Evolutionary conservation across 2,113 vertebrate species (phyloP).

Genomic region (Petroica traversi): DNA sequence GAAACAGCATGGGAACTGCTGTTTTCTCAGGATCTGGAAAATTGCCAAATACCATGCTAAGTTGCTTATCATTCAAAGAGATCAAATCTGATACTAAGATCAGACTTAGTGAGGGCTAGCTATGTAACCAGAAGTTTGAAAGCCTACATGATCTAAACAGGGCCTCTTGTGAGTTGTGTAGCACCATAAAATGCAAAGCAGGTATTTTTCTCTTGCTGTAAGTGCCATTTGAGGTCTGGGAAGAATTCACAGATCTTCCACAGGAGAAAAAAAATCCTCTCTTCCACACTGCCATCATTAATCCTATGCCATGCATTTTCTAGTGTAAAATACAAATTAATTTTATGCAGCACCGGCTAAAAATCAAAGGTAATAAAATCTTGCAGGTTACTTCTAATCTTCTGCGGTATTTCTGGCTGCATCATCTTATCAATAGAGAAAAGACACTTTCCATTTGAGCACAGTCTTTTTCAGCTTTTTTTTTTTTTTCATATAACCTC

Average conservation of each 20-base stretch:
- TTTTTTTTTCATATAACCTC: neutral
- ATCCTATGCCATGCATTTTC: constrained; percentile 3
- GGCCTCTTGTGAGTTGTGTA: neutral
- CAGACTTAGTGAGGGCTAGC: neutral
- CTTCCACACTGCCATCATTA: constrained; percentile 17
- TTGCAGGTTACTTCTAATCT: constrained; percentile 14
- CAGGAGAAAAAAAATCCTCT: neutral
- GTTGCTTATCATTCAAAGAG: neutral
- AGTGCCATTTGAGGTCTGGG: neutral
- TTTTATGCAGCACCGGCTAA: constrained; percentile 18
- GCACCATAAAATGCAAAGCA: neutral
- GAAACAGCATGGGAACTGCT: neutral
- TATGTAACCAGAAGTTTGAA: neutral
- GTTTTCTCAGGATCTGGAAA: neutral
- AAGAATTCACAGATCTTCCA: neutral
- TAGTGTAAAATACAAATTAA: constrained; percentile 50
- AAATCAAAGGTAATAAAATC: constrained; percentile 22
- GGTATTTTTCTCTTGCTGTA: neutral
- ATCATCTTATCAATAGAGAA: neutral
- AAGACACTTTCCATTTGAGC: neutral
- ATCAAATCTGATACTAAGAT: neutral
- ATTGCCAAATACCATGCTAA: neutral
- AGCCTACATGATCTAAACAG: neutral
- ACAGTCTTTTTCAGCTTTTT: neutral
- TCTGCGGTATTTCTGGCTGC: neutral